Conservation (phyloP, 2,888 invertebrate species). For the Drosophila lacicola region DNA sequence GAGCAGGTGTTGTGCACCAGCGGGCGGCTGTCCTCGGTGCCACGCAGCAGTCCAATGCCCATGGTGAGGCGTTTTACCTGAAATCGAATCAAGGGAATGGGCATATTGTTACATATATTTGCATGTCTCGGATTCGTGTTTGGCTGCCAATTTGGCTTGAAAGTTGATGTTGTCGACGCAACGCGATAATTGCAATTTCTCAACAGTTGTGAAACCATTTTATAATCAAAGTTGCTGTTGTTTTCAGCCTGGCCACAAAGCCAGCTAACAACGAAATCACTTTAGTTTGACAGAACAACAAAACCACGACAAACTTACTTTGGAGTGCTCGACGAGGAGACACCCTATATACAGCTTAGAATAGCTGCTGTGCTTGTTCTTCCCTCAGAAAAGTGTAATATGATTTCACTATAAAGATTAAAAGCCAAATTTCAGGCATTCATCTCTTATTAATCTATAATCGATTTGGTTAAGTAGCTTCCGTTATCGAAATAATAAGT, state of each 20-base stretch:
- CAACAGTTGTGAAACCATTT: constrained; percentile 32
- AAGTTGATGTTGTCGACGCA: constrained; percentile 56
- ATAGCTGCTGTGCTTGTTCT: no score
- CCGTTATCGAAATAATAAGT: no score
- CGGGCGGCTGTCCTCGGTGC: constrained; percentile 91
- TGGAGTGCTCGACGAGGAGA: neutral
- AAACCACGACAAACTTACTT: no score
- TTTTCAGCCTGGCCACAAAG: constrained; percentile 41
- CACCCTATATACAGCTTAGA: neutral
- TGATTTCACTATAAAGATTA: no score
- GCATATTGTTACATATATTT: constrained; percentile 2
- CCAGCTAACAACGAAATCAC: constrained; percentile 72
- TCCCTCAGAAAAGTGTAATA: no score
- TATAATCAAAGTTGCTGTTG: constrained; percentile 7
- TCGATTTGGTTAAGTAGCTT: no score
- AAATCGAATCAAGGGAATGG: neutral
- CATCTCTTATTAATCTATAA: no score
- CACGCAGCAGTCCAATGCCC: constrained; percentile 91
- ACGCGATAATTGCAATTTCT: constrained; percentile 62
- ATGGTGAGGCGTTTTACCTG: constrained; percentile 91
- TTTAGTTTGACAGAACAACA: constrained; percentile 38
- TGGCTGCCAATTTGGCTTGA: constrained; percentile 45
- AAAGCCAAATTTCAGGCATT: no score
- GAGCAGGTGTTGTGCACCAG: constrained; percentile 89
- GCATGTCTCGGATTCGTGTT: constrained; percentile 29